Percentiles rank a stretch among this genome's conserved stretches.
phyloP scores from a whole-genome alignment of 2,797 vertebrate genomes.

The Enteromius argenteus region DNA sequence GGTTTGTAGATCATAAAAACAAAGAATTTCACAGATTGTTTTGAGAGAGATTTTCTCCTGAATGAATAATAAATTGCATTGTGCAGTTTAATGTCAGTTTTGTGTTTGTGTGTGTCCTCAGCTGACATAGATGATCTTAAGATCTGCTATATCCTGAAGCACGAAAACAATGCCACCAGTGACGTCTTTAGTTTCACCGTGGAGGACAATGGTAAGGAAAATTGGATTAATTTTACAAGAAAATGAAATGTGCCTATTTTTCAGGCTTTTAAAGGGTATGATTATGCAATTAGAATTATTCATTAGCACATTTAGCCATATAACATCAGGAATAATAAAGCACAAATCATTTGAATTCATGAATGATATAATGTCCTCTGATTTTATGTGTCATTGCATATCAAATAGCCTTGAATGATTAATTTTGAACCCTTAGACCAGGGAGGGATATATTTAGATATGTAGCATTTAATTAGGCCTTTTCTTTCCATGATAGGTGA shows the following conservation, averaged over 20 bases:
- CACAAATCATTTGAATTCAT: conserved; percentile 23
- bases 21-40: not conserved
- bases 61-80: not conserved
- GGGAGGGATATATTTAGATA: conserved; percentile 21
- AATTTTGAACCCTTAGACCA: conserved; percentile 14
- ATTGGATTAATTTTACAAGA: not conserved
- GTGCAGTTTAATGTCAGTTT: not conserved
- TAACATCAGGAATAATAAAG: not conserved
- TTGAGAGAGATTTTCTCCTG: not conserved
- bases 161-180: conserved; percentile 84
- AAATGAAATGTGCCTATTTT: not conserved
- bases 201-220: conserved; percentile 85
- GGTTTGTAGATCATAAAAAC: not conserved
- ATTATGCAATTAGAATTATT: conserved; percentile 2
- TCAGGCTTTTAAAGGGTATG: not conserved
- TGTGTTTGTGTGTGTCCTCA: conserved; percentile 67
- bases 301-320: not conserved
- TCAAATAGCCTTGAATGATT: not conserved
- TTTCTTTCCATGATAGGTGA: conserved; percentile 15
- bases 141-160: conserved; percentile 89
- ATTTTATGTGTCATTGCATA: conserved; percentile 27
- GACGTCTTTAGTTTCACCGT: conserved; percentile 89
- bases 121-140: conserved; percentile 91
- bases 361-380: conserved; percentile 5
- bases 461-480: conserved; percentile 32